Evolutionary conservation across 2,797 vertebrate species (phyloP), one percentile per base, ranked within the genome.

Genomic region (Arremon brunneinucha): DNA sequence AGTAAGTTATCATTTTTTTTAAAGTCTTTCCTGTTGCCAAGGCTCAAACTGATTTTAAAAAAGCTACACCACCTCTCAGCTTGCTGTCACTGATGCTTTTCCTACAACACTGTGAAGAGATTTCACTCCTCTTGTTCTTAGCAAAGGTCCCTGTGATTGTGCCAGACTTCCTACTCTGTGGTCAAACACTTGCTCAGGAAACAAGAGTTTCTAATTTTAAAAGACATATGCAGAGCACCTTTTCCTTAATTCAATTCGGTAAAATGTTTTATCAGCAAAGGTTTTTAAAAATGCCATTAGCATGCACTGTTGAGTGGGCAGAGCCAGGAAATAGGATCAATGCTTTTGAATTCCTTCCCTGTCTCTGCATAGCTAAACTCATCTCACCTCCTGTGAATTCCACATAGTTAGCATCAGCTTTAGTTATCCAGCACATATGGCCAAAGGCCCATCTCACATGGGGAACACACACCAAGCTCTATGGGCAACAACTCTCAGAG

Each of bases 1-100:
- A 97, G 96, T 94, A 96, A 97, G 96, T 97, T 97, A 97, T 95
- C 91, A 34, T 87, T 94, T 92, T 92, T 97, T 95, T 94, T 30
- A 79, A 94, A 95, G 89, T 95, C 96, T 95, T 86, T 95, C 93
- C 65, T 91, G 83, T 95, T 96, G 96, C 94, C 91, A 91, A 95
- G 96, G 96, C 96, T 97, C 85, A 92, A 90, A 72, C 88, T 91
- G 86, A 91, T 96, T 84, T 96, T 65, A 18, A 76, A 93, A 95
- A 89, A 93, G 20, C 59, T 44, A 28, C 32, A 65, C 55, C 87
- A 90, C 94, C 85, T 94, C 63, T 90, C 53, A 62, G 87, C 83
- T 96, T 2, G 4, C 90, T 96, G 92, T 97, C 94, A 96, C 77
- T 62, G 89, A 80, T 3, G 65, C 89, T 88, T 89, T 91, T 85